Conservation (phyloP, 1,140 invertebrate species). For the Papilio aristodemus region DNA sequence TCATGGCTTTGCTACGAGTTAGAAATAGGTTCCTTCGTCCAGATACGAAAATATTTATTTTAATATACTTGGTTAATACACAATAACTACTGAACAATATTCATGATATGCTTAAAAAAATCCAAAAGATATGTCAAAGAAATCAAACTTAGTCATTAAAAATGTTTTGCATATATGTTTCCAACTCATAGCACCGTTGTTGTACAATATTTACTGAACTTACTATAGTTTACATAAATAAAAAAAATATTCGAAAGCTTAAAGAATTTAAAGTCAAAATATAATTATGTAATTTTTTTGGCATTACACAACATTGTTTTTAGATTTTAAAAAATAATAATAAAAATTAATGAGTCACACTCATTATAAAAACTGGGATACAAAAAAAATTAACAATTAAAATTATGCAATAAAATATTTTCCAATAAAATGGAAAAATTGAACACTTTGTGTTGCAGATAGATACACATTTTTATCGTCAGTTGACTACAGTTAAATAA, state of each 20-base stretch:
- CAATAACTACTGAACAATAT: too few relatives aligned
- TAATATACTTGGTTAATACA: too few relatives aligned
- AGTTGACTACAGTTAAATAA: constrained; percentile 53
- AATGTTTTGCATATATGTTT: constrained; percentile 5
- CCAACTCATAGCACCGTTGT: constrained; percentile 59
- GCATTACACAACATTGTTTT: constrained; percentile 73
- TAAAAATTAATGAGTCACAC: constrained; percentile 67
- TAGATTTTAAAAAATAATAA: constrained; percentile 57
- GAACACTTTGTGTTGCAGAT: constrained; percentile 70
- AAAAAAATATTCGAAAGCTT: constrained; percentile 73
- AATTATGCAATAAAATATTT: constrained; percentile 65
- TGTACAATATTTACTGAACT: constrained; percentile 63
- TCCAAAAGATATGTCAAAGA: too few relatives aligned
- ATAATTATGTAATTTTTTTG: constrained; percentile 73
- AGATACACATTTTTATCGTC: constrained; percentile 60
- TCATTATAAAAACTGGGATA: constrained; percentile 67
- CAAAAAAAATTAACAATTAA: constrained; percentile 60
- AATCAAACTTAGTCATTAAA: constrained; percentile 13
- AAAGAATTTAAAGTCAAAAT: constrained; percentile 67
- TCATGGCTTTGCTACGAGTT: constrained; percentile 55
- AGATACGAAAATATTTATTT: not conserved
- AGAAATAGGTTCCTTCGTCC: constrained; percentile 32
- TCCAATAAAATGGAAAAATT: constrained; percentile 53
- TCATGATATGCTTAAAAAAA: constrained; percentile 1
- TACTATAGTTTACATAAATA: constrained; percentile 56